Base-by-base conservation (phyloP, 2,113 vertebrate species). In the Rhabdornis inornatus region DNA sequence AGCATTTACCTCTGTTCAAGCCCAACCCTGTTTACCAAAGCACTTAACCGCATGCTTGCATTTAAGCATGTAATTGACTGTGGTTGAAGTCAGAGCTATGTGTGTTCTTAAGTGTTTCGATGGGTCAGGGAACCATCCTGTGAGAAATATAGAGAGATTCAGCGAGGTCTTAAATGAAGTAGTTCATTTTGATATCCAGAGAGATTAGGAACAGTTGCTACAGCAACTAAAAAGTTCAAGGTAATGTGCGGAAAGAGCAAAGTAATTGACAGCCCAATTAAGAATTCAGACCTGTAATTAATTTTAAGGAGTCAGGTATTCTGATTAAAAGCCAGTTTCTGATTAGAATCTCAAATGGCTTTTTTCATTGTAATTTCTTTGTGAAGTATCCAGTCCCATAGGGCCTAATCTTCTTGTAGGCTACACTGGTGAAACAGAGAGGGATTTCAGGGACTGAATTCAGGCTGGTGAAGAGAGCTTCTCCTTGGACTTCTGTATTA, bases 141-240 rank as follows among this genome's bases (percentile, higher is more conserved):
- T 92, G 90, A 90, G 92, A 95, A 89, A 85, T 47, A 42, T 31
- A 84, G 60, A 14, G 52, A 64, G 75, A 61, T 95, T 97, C 91
- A 92, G 91, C 88, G 95, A 87, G 70, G 82, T 90, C 90, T 92
- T 88, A 95, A 96, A 94, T 85, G 28, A 94, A 97, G 91, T 33
- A 71, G 52, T 94, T 96, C 94, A 94, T 97, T 97, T 96, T 96
- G 88, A 95, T 97, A 96, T 78, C 96, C 81, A 96, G 94, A 97
- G 97, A 97, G 96, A 96, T 98, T 94, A 94, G 80, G 66, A 94
- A 87, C 75, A 95, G 96, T 98, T 97, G 94, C 97, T 97, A 97
- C 28, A 23, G 97, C 97, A 97, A 97, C 97, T 94, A 83, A 95
- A 91, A 93, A 69, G 89, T 95, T 97, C 66, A 82, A 92, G 91